Conservation (phyloP, 35 echinoderm and acorn worm genomes). For the Ptychodera flava region DNA sequence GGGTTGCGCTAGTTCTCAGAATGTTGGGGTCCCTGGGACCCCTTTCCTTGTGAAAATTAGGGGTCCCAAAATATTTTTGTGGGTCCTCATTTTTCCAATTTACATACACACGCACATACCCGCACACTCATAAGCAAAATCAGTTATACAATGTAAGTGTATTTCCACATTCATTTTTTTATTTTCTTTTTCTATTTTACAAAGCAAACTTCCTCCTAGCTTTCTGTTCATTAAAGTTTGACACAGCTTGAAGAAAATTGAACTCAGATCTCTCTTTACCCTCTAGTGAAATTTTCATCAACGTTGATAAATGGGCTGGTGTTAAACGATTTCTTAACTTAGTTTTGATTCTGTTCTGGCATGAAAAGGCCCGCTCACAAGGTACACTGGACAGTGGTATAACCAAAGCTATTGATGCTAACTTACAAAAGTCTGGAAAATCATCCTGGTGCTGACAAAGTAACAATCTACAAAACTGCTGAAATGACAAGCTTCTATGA, state of each 20-base stretch:
- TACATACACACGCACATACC: too few species aligned
- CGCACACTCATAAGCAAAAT: too few species aligned
- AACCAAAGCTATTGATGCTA: not conserved
- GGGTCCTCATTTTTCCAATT: too few species aligned
- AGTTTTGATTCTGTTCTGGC: conserved; percentile 18
- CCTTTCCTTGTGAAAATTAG: too few species aligned
- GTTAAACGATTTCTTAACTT: not conserved
- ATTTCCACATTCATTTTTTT: too few species aligned
- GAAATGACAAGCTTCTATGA: not conserved
- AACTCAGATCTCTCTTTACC: not conserved
- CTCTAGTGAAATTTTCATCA: not conserved
- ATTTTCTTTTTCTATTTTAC: too few species aligned
- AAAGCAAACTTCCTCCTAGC: not conserved
- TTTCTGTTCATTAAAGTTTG: not conserved
- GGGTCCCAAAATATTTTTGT: too few species aligned
- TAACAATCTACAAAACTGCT: not conserved
- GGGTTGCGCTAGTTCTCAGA: too few species aligned
- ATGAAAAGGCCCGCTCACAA: conserved; percentile 10
- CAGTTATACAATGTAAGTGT: too few species aligned
- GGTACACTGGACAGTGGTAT: conserved; percentile 14
- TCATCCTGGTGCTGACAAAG: not conserved
- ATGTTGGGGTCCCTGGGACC: too few species aligned
- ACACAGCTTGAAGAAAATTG: not conserved
- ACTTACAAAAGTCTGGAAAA: not conserved
- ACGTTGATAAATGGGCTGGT: not conserved